These are phyloP conservation scores for Chondrosia reniformis DNA, from an alignment of 37 sponge, comb jelly and placozoan genomes.

Conservation along the genomic window DNA sequence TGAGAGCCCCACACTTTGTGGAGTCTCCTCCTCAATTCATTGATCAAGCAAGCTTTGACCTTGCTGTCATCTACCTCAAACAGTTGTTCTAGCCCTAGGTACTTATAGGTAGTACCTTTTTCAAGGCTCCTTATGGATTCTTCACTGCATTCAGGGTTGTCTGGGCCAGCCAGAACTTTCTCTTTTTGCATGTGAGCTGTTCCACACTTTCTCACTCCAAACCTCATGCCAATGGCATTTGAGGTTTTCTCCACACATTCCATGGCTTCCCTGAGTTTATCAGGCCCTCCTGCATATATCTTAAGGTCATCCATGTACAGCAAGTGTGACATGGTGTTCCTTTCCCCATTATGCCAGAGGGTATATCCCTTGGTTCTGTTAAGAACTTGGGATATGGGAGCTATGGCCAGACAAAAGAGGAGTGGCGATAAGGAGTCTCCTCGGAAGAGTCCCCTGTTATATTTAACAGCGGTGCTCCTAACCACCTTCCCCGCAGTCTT, in stretches of 20 bases:
- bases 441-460: slow-evolving; percentile 27
- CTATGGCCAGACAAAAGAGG: slow-evolving; percentile 12
- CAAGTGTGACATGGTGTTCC: no score
- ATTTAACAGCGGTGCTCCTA: not conserved
- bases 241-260: not conserved
- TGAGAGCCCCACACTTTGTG: not conserved
- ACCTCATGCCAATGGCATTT: slow-evolving; percentile 25
- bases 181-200: slow-evolving; percentile 16
- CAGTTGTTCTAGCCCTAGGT: slow-evolving; percentile 24
- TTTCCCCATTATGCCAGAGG: no score
- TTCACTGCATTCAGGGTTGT: not conserved
- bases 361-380: not conserved
- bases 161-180: not conserved
- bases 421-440: slow-evolving; percentile 42
- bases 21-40: not conserved
- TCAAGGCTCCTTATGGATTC: not conserved
- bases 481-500: not conserved
- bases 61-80: slow-evolving; percentile 14
- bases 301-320: not conserved
- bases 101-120: slow-evolving; percentile 7
- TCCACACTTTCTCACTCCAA: slow-evolving; percentile 33
- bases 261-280: not conserved
- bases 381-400: not conserved
- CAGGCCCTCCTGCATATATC: not conserved
- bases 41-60: not conserved